These are phyloP conservation scores for Notothenia coriiceps DNA, from an alignment of 2,113 vertebrate species.

Conservation along the genomic window DNA sequence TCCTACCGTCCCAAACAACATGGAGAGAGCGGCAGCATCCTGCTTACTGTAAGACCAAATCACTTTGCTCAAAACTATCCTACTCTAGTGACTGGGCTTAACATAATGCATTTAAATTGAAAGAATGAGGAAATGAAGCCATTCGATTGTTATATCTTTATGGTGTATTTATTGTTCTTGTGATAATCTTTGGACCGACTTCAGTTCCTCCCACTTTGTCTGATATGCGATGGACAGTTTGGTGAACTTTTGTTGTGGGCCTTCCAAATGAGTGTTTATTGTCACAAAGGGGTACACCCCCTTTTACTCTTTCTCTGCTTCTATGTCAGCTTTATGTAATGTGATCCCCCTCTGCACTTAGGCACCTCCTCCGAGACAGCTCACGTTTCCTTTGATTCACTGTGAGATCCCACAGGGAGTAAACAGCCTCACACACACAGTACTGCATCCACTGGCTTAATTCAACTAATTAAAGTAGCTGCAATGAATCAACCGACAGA, in stretches of 20 bases:
- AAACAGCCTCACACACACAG: slow-evolving; percentile 47
- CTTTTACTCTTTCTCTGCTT: slow-evolving; percentile 41
- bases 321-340: slow-evolving; percentile 70
- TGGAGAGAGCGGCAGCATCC: not conserved
- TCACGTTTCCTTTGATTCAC: slow-evolving; percentile 75
- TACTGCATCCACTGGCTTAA: slow-evolving; percentile 42
- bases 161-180: slow-evolving; percentile 3
- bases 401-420: slow-evolving; percentile 55
- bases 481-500: slow-evolving; percentile 50
- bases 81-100: not conserved
- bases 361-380: slow-evolving; percentile 70
- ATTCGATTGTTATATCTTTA: not conserved
- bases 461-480: slow-evolving; percentile 49
- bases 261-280: slow-evolving; percentile 41
- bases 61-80: not conserved
- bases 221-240: not conserved
- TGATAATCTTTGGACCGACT: slow-evolving; percentile 8
- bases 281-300: slow-evolving; percentile 4
- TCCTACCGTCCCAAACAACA: slow-evolving; percentile 49
- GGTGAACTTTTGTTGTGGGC: slow-evolving; percentile 44
- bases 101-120: not conserved
- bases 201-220: not conserved
- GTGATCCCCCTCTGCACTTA: slow-evolving; percentile 51
- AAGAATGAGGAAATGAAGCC: not conserved
- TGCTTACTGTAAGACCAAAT: slow-evolving; percentile 5